phyloP scores from a whole-genome alignment of 1,140 invertebrate species.

The Euwallacea fornicatus region DNA sequence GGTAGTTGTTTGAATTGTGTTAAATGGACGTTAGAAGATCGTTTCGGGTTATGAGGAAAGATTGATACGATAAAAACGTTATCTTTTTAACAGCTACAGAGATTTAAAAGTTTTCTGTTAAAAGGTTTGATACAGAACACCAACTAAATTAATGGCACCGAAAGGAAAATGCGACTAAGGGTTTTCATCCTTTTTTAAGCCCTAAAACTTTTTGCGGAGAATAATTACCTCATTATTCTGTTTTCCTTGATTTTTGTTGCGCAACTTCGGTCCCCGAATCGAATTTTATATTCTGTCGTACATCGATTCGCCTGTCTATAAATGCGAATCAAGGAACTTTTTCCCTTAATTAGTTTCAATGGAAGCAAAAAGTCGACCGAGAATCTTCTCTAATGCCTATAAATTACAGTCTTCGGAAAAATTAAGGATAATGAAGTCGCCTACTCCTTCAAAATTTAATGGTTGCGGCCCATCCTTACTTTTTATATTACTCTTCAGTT shows the following conservation, averaged over 20 bases:
- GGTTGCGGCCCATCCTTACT: neutral
- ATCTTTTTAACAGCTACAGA: neutral
- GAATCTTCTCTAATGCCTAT: neutral
- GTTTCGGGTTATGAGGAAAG: too few species aligned
- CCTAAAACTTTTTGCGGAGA: conserved; percentile 21
- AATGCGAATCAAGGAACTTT: conserved; percentile 1
- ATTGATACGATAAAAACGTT: too few species aligned
- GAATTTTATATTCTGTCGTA: too few species aligned
- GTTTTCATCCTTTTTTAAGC: conserved; percentile 28
- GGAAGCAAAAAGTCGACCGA: neutral
- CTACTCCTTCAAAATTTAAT: conserved; percentile 7
- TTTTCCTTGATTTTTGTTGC: conserved; percentile 12
- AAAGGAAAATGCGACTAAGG: conserved; percentile 13
- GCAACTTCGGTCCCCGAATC: too few species aligned
- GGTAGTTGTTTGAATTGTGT: too few species aligned
- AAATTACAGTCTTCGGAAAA: conserved; percentile 5
- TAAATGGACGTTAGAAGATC: too few species aligned
- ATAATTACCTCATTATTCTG: conserved; percentile 15
- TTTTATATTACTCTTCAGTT: neutral
- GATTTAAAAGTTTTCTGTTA: conserved; percentile 20
- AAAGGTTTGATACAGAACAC: conserved; percentile 18
- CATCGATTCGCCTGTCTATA: neutral
- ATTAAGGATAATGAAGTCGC: conserved; percentile 14
- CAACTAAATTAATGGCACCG: conserved; percentile 26
- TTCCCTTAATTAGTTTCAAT: conserved; percentile 7